phyloP scores from a whole-genome alignment of 2,113 vertebrate genomes.

The Poeciliopsis prolifica region DNA sequence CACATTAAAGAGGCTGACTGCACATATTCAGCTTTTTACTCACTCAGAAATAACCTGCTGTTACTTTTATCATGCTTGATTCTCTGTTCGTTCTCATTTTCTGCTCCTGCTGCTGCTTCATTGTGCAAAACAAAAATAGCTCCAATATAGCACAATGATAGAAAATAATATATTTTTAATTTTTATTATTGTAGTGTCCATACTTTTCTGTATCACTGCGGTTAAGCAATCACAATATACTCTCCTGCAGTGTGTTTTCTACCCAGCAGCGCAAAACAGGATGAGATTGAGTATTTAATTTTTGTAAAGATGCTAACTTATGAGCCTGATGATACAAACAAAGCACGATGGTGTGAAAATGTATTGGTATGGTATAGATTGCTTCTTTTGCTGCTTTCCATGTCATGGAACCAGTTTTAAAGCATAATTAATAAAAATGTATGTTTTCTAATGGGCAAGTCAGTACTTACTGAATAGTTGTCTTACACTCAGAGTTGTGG shows the following conservation, averaged over 20 bases:
- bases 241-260: conserved; percentile 43
- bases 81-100: conserved; percentile 24
- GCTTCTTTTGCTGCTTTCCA: neutral
- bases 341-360: neutral
- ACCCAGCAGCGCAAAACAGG: conserved; percentile 53
- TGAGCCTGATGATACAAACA: conserved; percentile 31
- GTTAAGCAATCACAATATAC: conserved; percentile 48
- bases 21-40: conserved; percentile 37
- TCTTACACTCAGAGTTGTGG: neutral
- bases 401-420: neutral
- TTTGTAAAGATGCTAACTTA: conserved; percentile 56
- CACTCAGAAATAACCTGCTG: conserved; percentile 27
- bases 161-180: conserved; percentile 50
- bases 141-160: conserved; percentile 57
- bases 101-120: conserved; percentile 22
- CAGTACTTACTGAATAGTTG: too few species aligned
- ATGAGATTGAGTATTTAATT: conserved; percentile 62
- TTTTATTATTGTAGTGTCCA: conserved; percentile 51
- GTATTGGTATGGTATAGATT: neutral
- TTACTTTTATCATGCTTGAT: conserved; percentile 30
- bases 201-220: conserved; percentile 50
- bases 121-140: conserved; percentile 25
- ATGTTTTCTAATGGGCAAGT: neutral
- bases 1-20: conserved; percentile 13
- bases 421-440: neutral